phyloP scores from a whole-genome alignment of 2,888 invertebrate genomes.

The Tridacna gigas region DNA sequence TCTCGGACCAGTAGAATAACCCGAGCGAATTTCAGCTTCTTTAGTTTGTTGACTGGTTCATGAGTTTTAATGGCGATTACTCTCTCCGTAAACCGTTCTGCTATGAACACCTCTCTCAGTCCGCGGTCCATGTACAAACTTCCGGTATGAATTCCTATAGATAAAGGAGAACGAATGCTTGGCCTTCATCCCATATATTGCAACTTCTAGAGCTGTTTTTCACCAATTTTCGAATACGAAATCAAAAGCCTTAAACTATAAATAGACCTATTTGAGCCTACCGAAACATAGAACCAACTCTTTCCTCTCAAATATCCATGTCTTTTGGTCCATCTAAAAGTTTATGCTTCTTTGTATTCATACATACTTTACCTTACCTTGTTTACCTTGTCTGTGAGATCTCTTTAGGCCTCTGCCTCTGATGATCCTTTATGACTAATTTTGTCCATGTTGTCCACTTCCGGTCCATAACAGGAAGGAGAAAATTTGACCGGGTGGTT shows the following conservation, averaged over 20 bases:
- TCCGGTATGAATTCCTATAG: conserved; percentile 17
- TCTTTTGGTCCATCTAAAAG: no score
- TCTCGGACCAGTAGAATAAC: conserved; percentile 1
- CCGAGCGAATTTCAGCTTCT: background rate
- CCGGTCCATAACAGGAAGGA: no score
- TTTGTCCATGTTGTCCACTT: no score
- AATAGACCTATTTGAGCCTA: background rate
- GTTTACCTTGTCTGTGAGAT: no score
- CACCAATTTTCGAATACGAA: background rate
- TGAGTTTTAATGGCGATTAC: conserved; percentile 29
- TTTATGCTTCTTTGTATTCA: no score
- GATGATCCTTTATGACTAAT: no score
- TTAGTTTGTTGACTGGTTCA: background rate
- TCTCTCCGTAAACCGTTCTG: conserved; percentile 22
- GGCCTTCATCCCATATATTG: background rate
- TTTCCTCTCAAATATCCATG: no score
- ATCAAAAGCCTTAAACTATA: background rate
- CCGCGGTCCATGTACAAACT: conserved; percentile 22
- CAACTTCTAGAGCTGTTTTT: background rate
- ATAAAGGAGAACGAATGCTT: background rate
- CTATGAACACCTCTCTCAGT: conserved; percentile 3
- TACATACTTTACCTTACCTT: no score
- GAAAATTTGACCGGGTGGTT: no score
- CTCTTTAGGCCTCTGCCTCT: no score
- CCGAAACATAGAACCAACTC: no score